Base-by-base conservation (phyloP, 2,113 vertebrate genomes). In the Spea multiplicata region DNA sequence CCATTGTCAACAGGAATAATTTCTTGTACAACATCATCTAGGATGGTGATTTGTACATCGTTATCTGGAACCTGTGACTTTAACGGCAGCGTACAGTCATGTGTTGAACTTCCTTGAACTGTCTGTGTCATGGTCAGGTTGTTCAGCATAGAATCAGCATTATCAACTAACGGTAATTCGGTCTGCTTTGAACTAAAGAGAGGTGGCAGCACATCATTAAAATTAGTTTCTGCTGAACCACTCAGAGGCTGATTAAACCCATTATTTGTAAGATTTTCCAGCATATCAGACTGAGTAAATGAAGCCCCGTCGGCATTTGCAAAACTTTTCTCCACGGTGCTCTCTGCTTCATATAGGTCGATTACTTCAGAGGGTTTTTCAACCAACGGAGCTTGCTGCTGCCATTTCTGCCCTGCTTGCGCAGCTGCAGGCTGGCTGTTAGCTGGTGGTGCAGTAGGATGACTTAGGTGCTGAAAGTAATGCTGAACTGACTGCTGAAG, bases 401-500 rank as follows among this genome's bases (percentile, higher is more conserved):
- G 87, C 74, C 83, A 14, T 0, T 78, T 82, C 53, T 87, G 85
- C 6, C 67, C 53, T 77, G 77, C 83, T 61, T 81, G 88, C 76
- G 82, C 86, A 68, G 86, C 71, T 2, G 75, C 76, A n/a, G 82
- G 52, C 5, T 82, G 88, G 8, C 81, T 61, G 13, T 83, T 52
- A 5, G 75, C 6, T 5, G 81, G 17, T 67, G 84, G 90, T 10
- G 86, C 0, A 3, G 88, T 81, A 65, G 90, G 73, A 8, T 86
- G 91, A 49, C 87, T 83, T 0, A 85, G 73, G 57, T 87, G 87
- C 16, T 92, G 91, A 46, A 89, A 66, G 14, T 91, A 75, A 59
- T 91, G 93, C 53, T 90, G 92, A 74, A 87, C 13, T 1, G 91
- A 84, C 46, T 85, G 90, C 65, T 90, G 85, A 1, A 89, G 81